Base-by-base conservation (phyloP, 1,140 invertebrate species). In the Mactra quadrangularis region DNA sequence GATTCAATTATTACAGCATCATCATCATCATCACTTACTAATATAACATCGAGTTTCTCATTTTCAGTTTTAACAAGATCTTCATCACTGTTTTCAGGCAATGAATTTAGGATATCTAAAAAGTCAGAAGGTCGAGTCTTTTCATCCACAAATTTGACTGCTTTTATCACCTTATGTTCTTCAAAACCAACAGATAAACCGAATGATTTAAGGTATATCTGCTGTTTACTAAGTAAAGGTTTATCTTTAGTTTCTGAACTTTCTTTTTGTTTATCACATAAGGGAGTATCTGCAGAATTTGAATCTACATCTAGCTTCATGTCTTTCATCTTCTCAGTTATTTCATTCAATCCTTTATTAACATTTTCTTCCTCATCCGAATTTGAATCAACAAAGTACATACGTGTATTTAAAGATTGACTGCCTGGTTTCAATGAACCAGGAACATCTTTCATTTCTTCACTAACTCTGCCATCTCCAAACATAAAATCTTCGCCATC, bases 51-150 rank as follows among this genome's bases (percentile, higher is more conserved):
- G 38, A 7, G 6, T 41, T 41, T 15, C n/a, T 70, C 35, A 27
- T 22, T 17, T 29, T 66, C 74, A 41, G 6, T 41, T 0, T 7
- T 4, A 0, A 50, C 50, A 35, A 31, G 47, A 62, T 50, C 0
- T 29, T 47, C 38, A 41, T 41, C 15, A 41, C 38, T 7, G 6
- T 41, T 15, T 7, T 41, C 38, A 50, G 77, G 45, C n/a, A 66
- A 27, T 19, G 62, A 60, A 64, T 55, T 45, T 27, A 72, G 29
- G 31, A 60, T 33, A 55, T 72, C 74, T 33, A 90, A 62, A 60
- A 89, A 90, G 33, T 88, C 88, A 45, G 86, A 77, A 45, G 88
- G 88, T 71, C 81, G 83, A 27, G 87, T 86, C 71, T 86, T 83
- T n/a, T 86, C 83, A 60, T 86, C 71, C 45, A 84, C 85, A 72